Evolutionary conservation across 2,113 vertebrate genomes (phyloP).

Genomic region (Stictonetta naevosa): DNA sequence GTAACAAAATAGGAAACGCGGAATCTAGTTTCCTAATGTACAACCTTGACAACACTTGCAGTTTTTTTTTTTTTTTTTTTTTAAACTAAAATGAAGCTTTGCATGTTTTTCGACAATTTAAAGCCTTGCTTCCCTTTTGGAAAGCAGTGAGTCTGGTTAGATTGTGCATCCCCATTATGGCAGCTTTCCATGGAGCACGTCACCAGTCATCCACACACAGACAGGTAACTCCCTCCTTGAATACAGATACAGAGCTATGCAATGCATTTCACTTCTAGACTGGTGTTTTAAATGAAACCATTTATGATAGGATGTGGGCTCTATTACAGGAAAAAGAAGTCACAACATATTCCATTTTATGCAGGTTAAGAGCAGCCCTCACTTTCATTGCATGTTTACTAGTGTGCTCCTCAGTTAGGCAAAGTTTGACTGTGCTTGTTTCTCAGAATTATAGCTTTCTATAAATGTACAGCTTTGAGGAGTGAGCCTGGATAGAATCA

Average conservation of each 20-base stretch:
- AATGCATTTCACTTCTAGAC: background rate
- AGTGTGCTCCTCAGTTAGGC: background rate
- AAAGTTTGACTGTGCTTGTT: slow-evolving; percentile 30
- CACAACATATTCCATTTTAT: background rate
- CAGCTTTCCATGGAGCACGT: background rate
- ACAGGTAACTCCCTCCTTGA: background rate
- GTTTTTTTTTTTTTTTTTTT: background rate
- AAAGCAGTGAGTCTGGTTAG: background rate
- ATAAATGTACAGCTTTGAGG: background rate
- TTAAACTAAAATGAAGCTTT: background rate
- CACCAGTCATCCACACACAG: too few species aligned
- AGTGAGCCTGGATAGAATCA: slow-evolving; percentile 18
- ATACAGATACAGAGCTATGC: background rate
- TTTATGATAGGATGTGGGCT: background rate
- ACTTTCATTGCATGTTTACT: background rate
- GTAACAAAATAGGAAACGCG: background rate
- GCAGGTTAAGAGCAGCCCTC: background rate
- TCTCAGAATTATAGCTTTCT: slow-evolving; percentile 15
- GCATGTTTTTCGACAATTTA: background rate
- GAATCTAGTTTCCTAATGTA: background rate
- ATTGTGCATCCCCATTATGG: background rate
- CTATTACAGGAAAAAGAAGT: background rate
- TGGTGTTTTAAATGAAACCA: background rate
- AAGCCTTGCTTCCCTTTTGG: background rate
- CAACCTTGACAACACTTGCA: background rate